These are phyloP conservation scores for Amaurobius ferox DNA, from an alignment of 2,888 invertebrate species.

Conservation along the genomic window DNA sequence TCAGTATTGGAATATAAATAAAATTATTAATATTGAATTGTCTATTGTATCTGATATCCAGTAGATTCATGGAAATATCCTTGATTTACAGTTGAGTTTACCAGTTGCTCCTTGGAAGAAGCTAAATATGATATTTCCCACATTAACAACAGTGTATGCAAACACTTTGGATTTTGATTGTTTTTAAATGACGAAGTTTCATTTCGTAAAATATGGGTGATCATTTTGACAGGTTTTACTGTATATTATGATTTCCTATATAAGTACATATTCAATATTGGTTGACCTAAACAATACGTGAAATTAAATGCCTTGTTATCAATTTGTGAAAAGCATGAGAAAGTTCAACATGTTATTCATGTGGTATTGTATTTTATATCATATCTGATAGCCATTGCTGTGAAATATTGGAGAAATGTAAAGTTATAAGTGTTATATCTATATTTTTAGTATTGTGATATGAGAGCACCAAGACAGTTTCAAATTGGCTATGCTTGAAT, in stretches of 20 bases:
- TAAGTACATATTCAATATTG: not conserved
- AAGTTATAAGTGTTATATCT: conserved; percentile 48
- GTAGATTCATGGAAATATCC: too few species aligned
- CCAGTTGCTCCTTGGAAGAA: too few species aligned
- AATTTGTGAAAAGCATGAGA: conserved; percentile 40
- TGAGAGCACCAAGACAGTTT: conserved; percentile 10
- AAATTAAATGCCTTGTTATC: conserved; percentile 16
- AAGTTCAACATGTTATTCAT: conserved; percentile 54
- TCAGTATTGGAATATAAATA: too few species aligned
- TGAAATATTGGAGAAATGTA: conserved; percentile 21
- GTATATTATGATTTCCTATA: not conserved
- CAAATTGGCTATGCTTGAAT: not conserved
- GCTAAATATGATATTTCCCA: too few species aligned
- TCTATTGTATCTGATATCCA: too few species aligned
- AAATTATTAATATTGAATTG: too few species aligned
- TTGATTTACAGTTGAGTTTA: too few species aligned
- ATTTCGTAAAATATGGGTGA: too few species aligned
- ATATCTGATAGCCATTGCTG: conserved; percentile 25
- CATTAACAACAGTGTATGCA: too few species aligned
- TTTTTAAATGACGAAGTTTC: too few species aligned
- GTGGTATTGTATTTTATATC: conserved; percentile 53
- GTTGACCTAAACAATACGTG: not conserved
- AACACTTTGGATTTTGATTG: too few species aligned
- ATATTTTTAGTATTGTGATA: conserved; percentile 68
- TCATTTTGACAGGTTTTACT: not conserved